Evolutionary conservation across 2,797 vertebrate species (phyloP).

Genomic region (Myotis daubentonii): DNA sequence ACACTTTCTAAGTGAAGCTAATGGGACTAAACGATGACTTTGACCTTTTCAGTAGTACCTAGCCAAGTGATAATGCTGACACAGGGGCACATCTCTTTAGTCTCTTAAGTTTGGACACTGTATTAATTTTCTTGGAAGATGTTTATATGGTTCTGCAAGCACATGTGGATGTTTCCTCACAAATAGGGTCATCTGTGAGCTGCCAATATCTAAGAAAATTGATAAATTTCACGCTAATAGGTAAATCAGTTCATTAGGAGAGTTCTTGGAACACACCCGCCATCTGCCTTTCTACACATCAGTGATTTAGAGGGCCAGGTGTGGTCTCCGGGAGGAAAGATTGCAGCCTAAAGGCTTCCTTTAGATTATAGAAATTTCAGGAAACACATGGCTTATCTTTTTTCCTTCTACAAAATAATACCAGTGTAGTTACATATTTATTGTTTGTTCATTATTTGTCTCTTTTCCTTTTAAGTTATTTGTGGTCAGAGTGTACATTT

Average conservation of each 20-base stretch:
- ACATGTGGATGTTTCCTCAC: not conserved
- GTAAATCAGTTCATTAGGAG: not conserved
- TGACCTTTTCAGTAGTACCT: not conserved
- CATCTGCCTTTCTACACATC: not conserved
- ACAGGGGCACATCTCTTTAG: not conserved
- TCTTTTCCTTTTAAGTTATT: not conserved
- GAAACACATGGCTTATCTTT: not conserved
- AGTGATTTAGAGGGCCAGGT: slow-evolving; percentile 24
- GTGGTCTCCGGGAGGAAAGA: not conserved
- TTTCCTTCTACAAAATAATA: not conserved
- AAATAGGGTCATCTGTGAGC: not conserved
- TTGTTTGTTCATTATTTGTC: not conserved
- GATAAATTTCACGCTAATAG: not conserved
- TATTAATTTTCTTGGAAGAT: slow-evolving; percentile 6
- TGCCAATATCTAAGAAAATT: slow-evolving; percentile 24
- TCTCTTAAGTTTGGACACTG: not conserved
- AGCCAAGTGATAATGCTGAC: not conserved
- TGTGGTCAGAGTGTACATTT: not conserved
- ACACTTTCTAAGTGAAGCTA: not conserved
- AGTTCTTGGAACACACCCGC: not conserved
- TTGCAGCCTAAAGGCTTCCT: not conserved
- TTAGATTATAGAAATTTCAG: not conserved
- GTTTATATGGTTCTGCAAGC: not conserved
- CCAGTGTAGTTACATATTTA: not conserved
- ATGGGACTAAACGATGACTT: not conserved